Evolutionary conservation across 1,140 invertebrate species (phyloP), one percentile per base, ranked within the genome.

Genomic region (Capitella teleta): DNA sequence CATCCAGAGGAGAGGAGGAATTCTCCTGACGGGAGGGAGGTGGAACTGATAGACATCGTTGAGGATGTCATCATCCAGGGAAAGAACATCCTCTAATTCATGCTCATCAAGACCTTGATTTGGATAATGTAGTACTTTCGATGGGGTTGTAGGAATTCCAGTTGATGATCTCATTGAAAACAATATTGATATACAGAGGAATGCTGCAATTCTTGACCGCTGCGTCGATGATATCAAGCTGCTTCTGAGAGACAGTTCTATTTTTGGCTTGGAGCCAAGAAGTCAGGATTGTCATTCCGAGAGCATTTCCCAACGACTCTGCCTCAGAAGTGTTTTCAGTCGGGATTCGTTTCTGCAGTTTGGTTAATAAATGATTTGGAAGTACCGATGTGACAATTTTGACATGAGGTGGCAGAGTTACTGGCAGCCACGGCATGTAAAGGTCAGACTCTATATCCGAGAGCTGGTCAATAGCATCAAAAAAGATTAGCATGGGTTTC

Each of bases 1-100:
- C 2, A 61, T 58, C 19, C 64, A 47, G n/a, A 67, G 51, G n/a
- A 68, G 51, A 10, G 64, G 64, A 1, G 66, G 66, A 28, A 68
- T 51, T n/a, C 66, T 50, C 26, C 64, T 44, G n/a, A 63, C 51
- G n/a, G 66, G 63, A 6, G 66, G 64, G 4, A 14, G 25, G 23
- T 45, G 28, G 36, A 28, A 16, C 16, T 47, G 61, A 51, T 63
- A 67, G 0, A 68, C 62, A 36, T 66, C 64, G 53, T 66, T 64
- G 14, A 68, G 49, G 6, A 67, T 62, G 28, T 61, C 58, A 54
- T 68, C 64, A 49, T 67, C 64, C 60, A 62, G 62, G 24, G 63
- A 64, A 23, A 68, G 32, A 12, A 68, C 49, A 50, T 68, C 63
- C 50, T 67, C 66, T 23, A 68, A 43, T 47, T 68, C 66, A 18